Evolutionary conservation across 2,113 vertebrate genomes (phyloP).

Genomic region (Diphyllodes magnificus): DNA sequence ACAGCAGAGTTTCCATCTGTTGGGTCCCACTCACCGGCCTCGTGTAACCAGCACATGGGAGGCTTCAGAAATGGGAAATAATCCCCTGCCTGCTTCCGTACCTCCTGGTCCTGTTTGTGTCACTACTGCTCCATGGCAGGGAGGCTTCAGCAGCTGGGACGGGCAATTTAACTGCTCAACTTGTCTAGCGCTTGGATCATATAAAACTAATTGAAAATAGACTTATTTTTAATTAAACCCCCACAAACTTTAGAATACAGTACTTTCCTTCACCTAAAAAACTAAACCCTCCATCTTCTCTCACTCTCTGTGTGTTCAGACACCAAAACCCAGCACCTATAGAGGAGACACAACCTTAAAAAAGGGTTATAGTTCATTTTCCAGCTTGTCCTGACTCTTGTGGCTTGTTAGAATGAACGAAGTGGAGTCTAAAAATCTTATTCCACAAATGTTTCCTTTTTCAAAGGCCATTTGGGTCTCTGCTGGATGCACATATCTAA

Average conservation of each 20-base stretch:
- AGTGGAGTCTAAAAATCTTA: not conserved
- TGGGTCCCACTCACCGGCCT: fast-evolving
- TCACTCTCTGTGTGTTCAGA: not conserved
- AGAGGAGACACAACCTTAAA: not conserved
- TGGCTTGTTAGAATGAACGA: not conserved
- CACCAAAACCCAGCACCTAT: not conserved
- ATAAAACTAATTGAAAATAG: not conserved
- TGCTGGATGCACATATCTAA: slow-evolving; percentile 35
- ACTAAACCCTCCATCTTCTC: not conserved
- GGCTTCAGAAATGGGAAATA: not conserved
- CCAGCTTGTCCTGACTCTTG: not conserved
- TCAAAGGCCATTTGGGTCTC: slow-evolving; percentile 6
- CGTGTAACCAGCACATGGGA: not conserved
- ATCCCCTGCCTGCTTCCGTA: not conserved
- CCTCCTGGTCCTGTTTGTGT: not conserved
- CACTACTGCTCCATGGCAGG: not conserved
- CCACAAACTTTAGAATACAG: not conserved
- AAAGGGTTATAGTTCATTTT: not conserved
- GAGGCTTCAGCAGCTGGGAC: not conserved
- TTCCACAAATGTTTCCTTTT: not conserved
- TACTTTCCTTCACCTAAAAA: not conserved
- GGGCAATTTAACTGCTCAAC: not conserved
- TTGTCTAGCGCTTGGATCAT: not conserved
- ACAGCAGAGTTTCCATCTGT: not conserved
- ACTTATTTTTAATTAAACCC: not conserved